Evolutionary conservation across 1,140 invertebrate genomes (phyloP).

Genomic region (Melanaphis sacchari): DNA sequence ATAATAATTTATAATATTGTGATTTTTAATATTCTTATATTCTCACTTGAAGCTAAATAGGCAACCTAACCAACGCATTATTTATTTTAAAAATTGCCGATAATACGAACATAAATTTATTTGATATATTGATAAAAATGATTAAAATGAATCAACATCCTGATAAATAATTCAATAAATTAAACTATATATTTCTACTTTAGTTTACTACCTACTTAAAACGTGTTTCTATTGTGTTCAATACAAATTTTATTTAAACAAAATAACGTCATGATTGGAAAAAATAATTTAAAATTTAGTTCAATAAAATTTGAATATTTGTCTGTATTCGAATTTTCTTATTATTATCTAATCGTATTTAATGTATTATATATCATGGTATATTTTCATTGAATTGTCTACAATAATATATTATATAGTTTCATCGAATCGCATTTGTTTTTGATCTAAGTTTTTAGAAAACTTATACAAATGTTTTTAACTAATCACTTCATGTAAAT

Average conservation of each 20-base stretch:
- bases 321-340: too few relatives aligned
- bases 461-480: not conserved
- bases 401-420: not conserved
- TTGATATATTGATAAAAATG: not conserved
- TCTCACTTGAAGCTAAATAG: not conserved
- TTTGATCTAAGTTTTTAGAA: not conserved
- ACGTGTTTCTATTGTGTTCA: not conserved
- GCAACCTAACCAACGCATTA: not conserved
- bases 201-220: not conserved
- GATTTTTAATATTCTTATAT: too few relatives aligned
- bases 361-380: too few relatives aligned
- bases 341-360: too few relatives aligned
- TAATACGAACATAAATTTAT: not conserved
- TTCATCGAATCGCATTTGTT: not conserved
- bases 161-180: too few relatives aligned
- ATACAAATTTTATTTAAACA: not conserved
- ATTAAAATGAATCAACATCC: too few relatives aligned
- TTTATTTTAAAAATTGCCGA: not conserved
- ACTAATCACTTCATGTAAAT: not conserved
- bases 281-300: not conserved
- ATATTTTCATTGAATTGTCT: not conserved
- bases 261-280: too few relatives aligned
- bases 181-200: not conserved
- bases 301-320: not conserved
- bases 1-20: too few relatives aligned